Base-by-base conservation (phyloP, 2,113 vertebrate species). In the Otocyon megalotis region DNA sequence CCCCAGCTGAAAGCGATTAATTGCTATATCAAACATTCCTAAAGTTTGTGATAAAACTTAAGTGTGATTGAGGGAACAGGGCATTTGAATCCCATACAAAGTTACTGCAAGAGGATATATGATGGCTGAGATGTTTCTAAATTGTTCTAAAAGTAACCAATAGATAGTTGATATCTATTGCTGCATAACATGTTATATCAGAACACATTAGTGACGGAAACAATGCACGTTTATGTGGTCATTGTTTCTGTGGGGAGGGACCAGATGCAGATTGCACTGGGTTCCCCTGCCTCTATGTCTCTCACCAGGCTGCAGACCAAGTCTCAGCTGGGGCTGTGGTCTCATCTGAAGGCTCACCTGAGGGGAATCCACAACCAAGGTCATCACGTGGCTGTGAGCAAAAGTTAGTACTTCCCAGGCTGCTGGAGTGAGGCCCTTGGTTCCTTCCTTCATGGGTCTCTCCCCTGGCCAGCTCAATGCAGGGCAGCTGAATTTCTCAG, bases 141-240 rank as follows among this genome's bases (percentile, higher is more conserved):
- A 53, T 37, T 30, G 22, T 12, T 54, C 26, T 48, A 56, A 54
- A 74, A 26, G 19, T 58, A 48, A 32, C 0, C 7, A 53, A 26
- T 10, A 30, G 1, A 2, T 20, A 35, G 13, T 32, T 20, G 35
- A 15, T 28, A 32, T 6, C 30, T 24, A 12, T 12, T 22, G 14
- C 79, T 67, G 32, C 6, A 1, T 14, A 56, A 43, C 53, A 30
- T 9, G 1, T 63, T 3, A 8, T 3, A 6, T 62, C 11, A 8
- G n/a, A 16, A 22, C 10, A 43, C 43, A 43, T 48, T 3, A 14
- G 37, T 1, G 32, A 56, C 4, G 0, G 13, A 37, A 88, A 50
- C 0, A 0, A 26, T 8, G 1, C 12, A n/a, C 0, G 1, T 3
- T 0, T 11, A 20, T 11, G 2, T 3, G 0, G 13, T 43, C 90